Percentiles rank a stretch among this genome's conserved stretches.
Evolutionary conservation across 2,888 invertebrate species (phyloP).

Genomic region (Nowickia ferox): DNA sequence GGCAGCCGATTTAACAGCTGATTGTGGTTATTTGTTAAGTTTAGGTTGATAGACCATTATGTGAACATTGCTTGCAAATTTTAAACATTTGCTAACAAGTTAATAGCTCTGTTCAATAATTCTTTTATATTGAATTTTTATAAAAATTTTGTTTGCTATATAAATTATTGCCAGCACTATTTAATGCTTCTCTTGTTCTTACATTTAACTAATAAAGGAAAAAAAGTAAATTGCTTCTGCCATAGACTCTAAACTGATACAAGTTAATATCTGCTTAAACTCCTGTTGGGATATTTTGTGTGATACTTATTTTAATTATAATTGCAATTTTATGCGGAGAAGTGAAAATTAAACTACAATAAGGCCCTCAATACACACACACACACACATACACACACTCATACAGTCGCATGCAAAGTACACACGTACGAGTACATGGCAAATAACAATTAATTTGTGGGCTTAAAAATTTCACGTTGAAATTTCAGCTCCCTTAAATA

Average conservation of each 20-base stretch:
- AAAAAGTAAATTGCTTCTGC: not conserved
- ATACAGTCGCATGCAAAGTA: not conserved
- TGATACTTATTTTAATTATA: slow-evolving; percentile 2
- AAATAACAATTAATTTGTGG: slow-evolving; percentile 3
- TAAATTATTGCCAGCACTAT: too few species aligned
- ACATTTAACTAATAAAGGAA: too few species aligned
- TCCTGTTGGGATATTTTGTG: not conserved
- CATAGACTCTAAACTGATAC: not conserved
- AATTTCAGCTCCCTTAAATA: not conserved
- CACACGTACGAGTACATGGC: not conserved
- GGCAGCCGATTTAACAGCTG: too few species aligned
- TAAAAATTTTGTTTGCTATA: too few species aligned
- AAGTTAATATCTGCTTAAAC: slow-evolving; percentile 4
- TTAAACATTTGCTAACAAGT: too few species aligned
- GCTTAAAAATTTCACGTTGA: not conserved
- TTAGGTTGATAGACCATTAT: too few species aligned
- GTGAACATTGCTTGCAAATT: too few species aligned
- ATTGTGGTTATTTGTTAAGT: too few species aligned
- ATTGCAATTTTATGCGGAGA: not conserved
- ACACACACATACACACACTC: not conserved
- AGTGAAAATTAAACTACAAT: not conserved
- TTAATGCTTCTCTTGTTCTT: too few species aligned
- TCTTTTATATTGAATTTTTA: too few species aligned
- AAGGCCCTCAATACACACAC: not conserved
- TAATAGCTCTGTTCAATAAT: too few species aligned